Base-by-base conservation (phyloP, 2,113 vertebrate species). In the Lampris megalopsis region DNA sequence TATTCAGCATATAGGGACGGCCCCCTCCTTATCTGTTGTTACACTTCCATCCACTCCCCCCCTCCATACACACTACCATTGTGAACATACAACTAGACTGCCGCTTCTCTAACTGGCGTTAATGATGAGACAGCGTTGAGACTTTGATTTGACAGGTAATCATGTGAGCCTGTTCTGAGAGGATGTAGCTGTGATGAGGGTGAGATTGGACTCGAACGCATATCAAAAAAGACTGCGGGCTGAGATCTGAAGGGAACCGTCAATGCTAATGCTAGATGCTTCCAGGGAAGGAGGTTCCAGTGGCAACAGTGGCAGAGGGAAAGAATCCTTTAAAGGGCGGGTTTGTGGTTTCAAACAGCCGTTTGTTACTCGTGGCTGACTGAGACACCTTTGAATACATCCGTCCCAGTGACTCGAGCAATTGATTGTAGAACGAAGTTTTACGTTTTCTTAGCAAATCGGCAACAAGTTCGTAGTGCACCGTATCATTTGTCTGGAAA, bases 201-300 rank as follows among this genome's bases (percentile, higher is more conserved):
- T 57, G 42, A 63, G 40, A 75, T 68, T 49, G 38, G 38, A 40
- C 52, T 54, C 3, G 11, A 11, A n/a, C 3, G 3, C 8, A 53
- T 53, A 24, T 24, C 24, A 24, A 24, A 24, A 24, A 24, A 70
- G 70, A 43, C 82, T 49, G 70, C n/a, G 13, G 1, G 3, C 53
- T 63, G 9, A 68, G 60, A 78, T 70, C 40, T 49, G 68, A 75
- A 36, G 73, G 43, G 1, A 40, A 63, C 47, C 0, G 52, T 71
- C 70, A 45, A 24, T 43, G 42, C 24, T 65, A 50, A 58, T 9
- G 53, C 62, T 45, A 2, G 70, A 60, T 48, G 47, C 6, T 79
- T 84, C 71, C 66, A 11, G n/a, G 68, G 75, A 54, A 47, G 58
- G 80, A 82, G 75, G 73, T 75, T 85, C 78, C 72, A 63, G 78